A percentile compares a stretch with the other conserved stretches of the same genome.
phyloP scores from a whole-genome alignment of 2,888 invertebrate species.

The Rapana venosa region DNA sequence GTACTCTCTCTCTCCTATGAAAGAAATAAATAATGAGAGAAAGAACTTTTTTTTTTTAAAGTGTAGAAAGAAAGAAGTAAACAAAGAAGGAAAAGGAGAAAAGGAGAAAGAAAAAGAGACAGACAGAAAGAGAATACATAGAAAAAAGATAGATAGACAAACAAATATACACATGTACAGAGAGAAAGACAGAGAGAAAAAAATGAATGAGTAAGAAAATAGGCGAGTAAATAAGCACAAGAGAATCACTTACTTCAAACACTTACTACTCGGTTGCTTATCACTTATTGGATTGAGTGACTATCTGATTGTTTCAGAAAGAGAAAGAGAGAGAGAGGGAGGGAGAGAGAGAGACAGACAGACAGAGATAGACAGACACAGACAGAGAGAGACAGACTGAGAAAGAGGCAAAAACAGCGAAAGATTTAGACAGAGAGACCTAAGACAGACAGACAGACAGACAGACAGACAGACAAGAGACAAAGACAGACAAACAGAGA shows the following conservation, averaged over 20 bases:
- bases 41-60: background rate
- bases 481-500: background rate
- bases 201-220: background rate
- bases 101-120: background rate
- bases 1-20: background rate
- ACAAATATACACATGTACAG: background rate
- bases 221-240: background rate
- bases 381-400: no score
- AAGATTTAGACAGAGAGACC: no score
- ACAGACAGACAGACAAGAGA: background rate
- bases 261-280: background rate
- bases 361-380: background rate
- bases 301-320: background rate
- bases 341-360: background rate
- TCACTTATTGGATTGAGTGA: background rate
- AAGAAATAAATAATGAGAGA: background rate
- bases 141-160: background rate
- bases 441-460: no score
- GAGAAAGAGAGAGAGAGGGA: conserved; percentile 1
- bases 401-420: no score
- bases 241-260: background rate
- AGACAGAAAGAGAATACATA: background rate
- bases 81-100: conserved; percentile 12
- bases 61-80: background rate
- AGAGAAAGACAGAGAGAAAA: no score